A percentile compares a stretch with the other conserved stretches of the same genome.
Conservation (phyloP, 2,888 invertebrate species). For the Anarsia innoxiella region DNA sequence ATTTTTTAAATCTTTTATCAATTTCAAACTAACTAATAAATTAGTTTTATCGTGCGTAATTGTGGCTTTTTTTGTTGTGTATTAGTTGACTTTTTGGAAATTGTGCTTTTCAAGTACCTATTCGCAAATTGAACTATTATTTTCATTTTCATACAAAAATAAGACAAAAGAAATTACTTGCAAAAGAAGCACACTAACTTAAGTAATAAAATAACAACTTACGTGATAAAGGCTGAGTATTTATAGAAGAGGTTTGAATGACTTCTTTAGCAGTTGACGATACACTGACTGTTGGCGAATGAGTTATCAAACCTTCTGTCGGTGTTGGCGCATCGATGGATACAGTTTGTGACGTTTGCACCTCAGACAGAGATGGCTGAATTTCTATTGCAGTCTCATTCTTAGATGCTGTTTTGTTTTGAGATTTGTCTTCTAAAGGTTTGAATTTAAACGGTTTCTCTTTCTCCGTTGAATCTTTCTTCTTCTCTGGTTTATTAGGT, state of each 20-base stretch:
- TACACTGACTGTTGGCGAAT: conserved; percentile 30
- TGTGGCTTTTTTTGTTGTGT: no score
- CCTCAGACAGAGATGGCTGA: conserved; percentile 45
- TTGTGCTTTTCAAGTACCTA: no score
- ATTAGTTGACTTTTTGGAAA: no score
- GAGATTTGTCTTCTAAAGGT: conserved; percentile 18
- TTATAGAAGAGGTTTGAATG: conserved; percentile 49
- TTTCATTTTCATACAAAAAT: no score
- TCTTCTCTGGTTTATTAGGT: conserved; percentile 46
- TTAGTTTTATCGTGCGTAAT: no score
- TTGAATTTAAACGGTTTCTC: conserved; percentile 41
- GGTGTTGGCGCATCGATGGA: conserved; percentile 47
- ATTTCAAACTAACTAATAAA: no score
- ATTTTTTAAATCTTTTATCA: no score
- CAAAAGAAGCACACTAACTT: no score
- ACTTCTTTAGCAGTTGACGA: conserved; percentile 21
- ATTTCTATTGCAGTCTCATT: conserved; percentile 43
- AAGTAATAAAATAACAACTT: conserved; percentile 11
- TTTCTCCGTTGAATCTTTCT: conserved; percentile 50
- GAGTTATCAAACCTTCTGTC: conserved; percentile 43
- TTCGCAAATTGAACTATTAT: no score
- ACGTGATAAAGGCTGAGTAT: conserved; percentile 50
- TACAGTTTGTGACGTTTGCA: conserved; percentile 22
- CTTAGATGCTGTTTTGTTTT: conserved; percentile 26
- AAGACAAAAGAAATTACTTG: no score